Evolutionary conservation across 1,140 invertebrate genomes (phyloP).

Genomic region (Carposina sasakii): DNA sequence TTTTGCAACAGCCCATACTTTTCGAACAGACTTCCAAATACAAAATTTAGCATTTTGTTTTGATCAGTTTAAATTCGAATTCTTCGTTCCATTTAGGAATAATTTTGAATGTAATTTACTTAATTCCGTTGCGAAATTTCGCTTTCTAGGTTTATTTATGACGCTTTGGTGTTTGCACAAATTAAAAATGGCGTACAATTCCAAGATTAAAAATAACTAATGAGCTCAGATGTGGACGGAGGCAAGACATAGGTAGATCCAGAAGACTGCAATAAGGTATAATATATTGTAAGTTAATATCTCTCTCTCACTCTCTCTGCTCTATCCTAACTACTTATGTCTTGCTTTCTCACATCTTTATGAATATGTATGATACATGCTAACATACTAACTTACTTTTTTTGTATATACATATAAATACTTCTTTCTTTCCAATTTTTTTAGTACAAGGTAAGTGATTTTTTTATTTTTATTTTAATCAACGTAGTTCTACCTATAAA

Average conservation of each 20-base stretch:
- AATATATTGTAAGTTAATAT: conserved; percentile 33
- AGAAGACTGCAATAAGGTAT: conserved; percentile 44
- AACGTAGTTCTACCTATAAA: too few species aligned
- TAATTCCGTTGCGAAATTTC: conserved; percentile 37
- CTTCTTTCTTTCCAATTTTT: conserved; percentile 4
- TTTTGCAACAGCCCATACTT: too few species aligned
- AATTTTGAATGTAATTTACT: too few species aligned
- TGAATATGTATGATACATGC: conserved; percentile 15
- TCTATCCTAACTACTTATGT: conserved; percentile 66
- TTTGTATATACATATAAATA: conserved; percentile 9
- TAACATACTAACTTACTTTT: conserved; percentile 29
- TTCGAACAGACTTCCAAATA: too few species aligned
- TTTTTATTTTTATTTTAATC: conserved; percentile 1
- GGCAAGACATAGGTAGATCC: conserved; percentile 64
- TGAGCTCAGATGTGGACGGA: conserved; percentile 65
- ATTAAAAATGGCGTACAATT: too few species aligned
- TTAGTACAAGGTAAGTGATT: conserved; percentile 21
- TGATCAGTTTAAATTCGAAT: too few species aligned
- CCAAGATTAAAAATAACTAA: conserved; percentile 23
- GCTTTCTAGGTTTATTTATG: too few species aligned
- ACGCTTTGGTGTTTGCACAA: conserved; percentile 38
- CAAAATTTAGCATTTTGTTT: too few species aligned
- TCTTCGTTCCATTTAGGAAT: too few species aligned
- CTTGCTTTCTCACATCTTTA: conserved; percentile 61
- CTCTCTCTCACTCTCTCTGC: conserved; percentile 21